These are phyloP conservation scores for Callipepla californica DNA, from an alignment of 2,113 vertebrate genomes.

Conservation along the genomic window DNA sequence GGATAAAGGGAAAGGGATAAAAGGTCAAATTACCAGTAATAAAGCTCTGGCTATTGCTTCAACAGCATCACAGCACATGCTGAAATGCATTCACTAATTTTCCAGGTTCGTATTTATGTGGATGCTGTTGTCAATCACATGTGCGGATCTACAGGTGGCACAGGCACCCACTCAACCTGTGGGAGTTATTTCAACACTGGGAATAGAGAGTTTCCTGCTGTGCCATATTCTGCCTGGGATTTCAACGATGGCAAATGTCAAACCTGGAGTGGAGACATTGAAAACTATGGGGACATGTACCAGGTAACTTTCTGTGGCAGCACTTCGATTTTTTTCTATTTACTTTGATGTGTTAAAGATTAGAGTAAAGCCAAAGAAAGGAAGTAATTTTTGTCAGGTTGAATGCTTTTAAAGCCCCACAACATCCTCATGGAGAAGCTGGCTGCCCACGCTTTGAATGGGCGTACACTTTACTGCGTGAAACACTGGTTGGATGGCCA, in stretches of 20 bases:
- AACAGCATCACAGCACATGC: fast-evolving
- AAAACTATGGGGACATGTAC: too few species aligned
- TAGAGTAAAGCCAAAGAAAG: too few species aligned
- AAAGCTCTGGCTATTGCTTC: neutral
- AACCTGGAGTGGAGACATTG: too few species aligned
- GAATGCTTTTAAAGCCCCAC: too few species aligned
- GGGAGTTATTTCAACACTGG: conserved; percentile 85
- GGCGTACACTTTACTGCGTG: neutral
- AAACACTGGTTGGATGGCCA: conserved; percentile 84
- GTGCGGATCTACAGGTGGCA: conserved; percentile 78
- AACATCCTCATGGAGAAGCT: too few species aligned
- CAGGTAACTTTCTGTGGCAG: too few species aligned
- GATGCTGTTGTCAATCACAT: conserved; percentile 87
- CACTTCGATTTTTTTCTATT: too few species aligned
- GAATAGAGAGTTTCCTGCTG: conserved; percentile 86
- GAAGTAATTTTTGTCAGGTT: too few species aligned
- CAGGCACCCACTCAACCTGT: conserved; percentile 84
- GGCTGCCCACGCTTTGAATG: conserved; percentile 92
- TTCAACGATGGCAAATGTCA: too few species aligned
- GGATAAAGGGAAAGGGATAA: neutral
- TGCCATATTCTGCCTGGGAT: too few species aligned
- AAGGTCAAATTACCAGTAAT: neutral
- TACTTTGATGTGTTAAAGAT: too few species aligned
- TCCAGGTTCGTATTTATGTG: conserved; percentile 82
- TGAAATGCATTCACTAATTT: neutral